Conservation (phyloP, 2,113 vertebrate species). For the Oenanthe melanoleuca region DNA sequence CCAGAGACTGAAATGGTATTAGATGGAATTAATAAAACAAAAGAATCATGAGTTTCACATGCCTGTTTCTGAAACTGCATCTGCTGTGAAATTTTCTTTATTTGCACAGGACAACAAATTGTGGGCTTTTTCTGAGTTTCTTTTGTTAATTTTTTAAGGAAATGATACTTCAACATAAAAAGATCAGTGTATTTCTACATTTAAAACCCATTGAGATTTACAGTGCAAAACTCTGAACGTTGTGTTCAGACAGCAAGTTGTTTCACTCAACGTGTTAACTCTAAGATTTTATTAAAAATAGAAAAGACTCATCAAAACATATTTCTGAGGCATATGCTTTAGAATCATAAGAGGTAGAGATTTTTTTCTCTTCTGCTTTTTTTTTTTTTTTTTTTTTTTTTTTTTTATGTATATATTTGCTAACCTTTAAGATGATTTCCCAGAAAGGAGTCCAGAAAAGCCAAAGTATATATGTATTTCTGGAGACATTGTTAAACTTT, state of each 20-base stretch:
- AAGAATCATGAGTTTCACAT: not conserved
- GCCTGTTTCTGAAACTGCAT: not conserved
- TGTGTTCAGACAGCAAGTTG: not conserved
- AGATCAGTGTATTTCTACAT: not conserved
- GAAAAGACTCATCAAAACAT: not conserved
- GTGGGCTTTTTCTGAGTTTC: fast-evolving
- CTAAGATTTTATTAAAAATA: not conserved
- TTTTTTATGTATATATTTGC: not conserved
- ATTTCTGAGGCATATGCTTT: not conserved
- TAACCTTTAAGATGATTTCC: not conserved
- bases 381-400: not conserved
- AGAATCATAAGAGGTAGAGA: not conserved
- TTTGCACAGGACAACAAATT: not conserved
- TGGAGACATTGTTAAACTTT: not conserved
- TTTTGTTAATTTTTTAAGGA: not conserved
- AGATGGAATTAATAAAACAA: not conserved
- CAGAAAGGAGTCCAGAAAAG: not conserved
- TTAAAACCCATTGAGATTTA: not conserved
- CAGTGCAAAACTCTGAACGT: not conserved
- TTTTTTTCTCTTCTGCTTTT: fast-evolving
- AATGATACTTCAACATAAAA: not conserved
- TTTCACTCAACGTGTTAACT: not conserved
- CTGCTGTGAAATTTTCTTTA: not conserved
- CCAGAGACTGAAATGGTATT: not conserved
- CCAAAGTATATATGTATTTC: not conserved